phyloP scores from a whole-genome alignment of 23 tunicate species.

The Oikopleura dioica region DNA sequence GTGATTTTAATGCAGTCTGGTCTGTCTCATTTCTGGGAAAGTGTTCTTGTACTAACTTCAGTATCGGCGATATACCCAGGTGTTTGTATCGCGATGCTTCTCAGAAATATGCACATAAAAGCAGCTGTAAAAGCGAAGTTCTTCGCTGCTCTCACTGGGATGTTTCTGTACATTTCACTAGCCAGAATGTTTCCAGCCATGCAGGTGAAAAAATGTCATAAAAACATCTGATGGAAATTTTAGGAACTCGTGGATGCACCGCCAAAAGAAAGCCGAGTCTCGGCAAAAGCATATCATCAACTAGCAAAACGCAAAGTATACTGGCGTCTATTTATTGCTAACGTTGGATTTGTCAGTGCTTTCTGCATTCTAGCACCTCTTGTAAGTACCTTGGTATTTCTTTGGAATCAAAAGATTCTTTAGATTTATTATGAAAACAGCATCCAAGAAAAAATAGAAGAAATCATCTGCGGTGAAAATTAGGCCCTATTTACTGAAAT shows the following conservation, averaged over 20 bases:
- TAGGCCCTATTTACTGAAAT: too few species aligned
- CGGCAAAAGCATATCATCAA: neutral
- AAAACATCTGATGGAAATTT: too few species aligned
- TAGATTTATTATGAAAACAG: too few species aligned
- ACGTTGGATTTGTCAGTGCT: neutral
- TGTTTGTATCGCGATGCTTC: neutral
- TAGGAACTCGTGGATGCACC: neutral
- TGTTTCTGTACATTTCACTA: neutral
- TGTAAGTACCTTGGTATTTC: too few species aligned
- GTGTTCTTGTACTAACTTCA: neutral
- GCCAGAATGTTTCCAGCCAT: neutral
- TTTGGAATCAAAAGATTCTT: too few species aligned
- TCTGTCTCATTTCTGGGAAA: neutral
- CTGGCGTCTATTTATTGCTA: neutral
- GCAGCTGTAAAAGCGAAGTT: neutral
- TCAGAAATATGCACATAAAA: neutral
- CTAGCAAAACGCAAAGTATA: neutral
- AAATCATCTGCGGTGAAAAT: too few species aligned
- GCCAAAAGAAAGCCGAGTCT: neutral
- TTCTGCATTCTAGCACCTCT: neutral
- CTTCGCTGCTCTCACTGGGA: neutral
- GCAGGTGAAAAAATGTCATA: too few species aligned
- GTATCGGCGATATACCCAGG: neutral
- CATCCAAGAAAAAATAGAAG: too few species aligned
- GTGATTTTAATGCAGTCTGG: neutral